A percentile compares a stretch with the other conserved stretches of the same genome.
Evolutionary conservation across 2,797 vertebrate species (phyloP).

Genomic region (Nyctalus aviator): DNA sequence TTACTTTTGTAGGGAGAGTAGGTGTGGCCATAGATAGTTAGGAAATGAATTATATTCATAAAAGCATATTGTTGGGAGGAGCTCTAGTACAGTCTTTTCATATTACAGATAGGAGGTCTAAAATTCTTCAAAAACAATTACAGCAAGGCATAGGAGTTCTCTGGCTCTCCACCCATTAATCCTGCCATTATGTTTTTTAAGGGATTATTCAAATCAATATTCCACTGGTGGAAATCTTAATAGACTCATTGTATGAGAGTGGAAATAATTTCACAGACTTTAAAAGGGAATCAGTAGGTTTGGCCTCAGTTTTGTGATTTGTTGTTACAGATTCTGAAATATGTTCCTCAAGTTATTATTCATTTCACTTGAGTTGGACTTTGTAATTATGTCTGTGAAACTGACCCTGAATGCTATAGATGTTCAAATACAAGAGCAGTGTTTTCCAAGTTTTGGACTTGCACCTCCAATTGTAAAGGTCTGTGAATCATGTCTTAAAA

Average conservation of each 20-base stretch:
- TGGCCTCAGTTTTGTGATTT: conserved; percentile 20
- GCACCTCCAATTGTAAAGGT: neutral
- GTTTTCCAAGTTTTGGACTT: neutral
- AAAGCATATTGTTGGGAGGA: neutral
- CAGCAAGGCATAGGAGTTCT: neutral
- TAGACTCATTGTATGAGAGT: neutral
- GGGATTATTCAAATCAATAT: neutral
- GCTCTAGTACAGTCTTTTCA: neutral
- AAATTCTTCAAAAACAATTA: conserved; percentile 35
- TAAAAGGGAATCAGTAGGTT: neutral
- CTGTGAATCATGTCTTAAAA: neutral
- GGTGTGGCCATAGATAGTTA: neutral
- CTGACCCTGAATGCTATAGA: neutral
- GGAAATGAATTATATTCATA: neutral
- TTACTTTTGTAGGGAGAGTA: neutral
- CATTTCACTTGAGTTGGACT: neutral
- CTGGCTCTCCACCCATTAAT: neutral
- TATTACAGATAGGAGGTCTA: neutral
- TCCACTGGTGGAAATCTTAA: neutral
- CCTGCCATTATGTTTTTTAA: neutral
- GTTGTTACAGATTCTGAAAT: neutral
- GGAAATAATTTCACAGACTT: conserved; percentile 4
- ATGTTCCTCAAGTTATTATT: conserved; percentile 10
- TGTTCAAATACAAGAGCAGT: neutral
- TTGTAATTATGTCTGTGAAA: neutral